Evolutionary conservation across 1,140 invertebrate genomes (phyloP).

Genomic region (Chionoecetes opilio): DNA sequence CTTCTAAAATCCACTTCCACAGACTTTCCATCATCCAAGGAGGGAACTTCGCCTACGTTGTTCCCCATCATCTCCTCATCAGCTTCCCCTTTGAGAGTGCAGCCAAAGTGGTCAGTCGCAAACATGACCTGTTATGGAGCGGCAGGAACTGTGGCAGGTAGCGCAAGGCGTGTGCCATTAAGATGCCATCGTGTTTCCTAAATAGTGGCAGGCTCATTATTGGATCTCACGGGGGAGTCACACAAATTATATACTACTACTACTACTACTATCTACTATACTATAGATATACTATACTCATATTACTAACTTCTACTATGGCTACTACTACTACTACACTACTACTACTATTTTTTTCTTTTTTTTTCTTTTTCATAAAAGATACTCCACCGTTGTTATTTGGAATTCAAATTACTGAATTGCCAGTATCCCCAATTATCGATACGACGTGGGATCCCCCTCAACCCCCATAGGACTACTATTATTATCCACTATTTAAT

Average conservation of each 20-base stretch:
- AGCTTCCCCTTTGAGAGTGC: constrained; percentile 91
- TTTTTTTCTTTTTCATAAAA: not conserved
- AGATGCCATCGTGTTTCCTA: constrained; percentile 92
- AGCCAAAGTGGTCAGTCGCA: constrained; percentile 84
- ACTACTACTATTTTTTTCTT: no score
- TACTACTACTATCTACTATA: no score
- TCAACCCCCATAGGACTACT: no score
- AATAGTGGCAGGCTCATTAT: constrained; percentile 90
- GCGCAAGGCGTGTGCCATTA: constrained; percentile 92
- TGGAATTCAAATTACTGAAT: no score
- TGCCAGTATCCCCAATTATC: no score
- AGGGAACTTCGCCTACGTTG: constrained; percentile 92
- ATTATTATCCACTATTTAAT: no score
- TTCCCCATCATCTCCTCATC: constrained; percentile 93
- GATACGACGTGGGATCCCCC: no score
- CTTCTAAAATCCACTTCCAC: constrained; percentile 83
- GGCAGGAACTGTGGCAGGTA: constrained; percentile 89
- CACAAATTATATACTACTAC: no score
- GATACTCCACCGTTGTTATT: no score
- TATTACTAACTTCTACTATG: no score
- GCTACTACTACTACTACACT: no score
- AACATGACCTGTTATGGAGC: constrained; percentile 83
- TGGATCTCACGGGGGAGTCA: constrained; percentile 86
- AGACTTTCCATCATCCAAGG: constrained; percentile 90
- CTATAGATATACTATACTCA: no score